These are phyloP conservation scores for Pollenia labialis DNA, from an alignment of 2,888 invertebrate species.

Conservation along the genomic window DNA sequence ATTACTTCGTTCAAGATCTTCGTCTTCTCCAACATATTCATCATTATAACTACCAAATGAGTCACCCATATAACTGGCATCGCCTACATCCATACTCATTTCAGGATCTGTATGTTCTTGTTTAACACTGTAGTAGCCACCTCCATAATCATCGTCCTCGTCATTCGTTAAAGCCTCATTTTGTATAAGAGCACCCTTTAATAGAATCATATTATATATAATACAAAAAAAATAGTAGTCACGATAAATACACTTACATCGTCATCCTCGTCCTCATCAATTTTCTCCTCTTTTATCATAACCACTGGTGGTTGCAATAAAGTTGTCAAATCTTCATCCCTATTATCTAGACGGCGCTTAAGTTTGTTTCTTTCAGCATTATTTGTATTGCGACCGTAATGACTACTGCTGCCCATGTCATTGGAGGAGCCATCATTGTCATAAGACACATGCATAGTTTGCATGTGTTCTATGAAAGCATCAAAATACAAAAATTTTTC, in stretches of 20 bases:
- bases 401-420: conserved; percentile 19
- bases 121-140: conserved; percentile 73
- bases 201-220: neutral
- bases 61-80: conserved; percentile 64
- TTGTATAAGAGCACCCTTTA: conserved; percentile 59
- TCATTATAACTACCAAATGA: conserved; percentile 73
- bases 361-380: conserved; percentile 56
- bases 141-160: conserved; percentile 67
- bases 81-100: conserved; percentile 74
- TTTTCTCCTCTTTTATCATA: conserved; percentile 76
- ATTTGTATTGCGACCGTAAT: conserved; percentile 23
- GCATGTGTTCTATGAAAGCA: conserved; percentile 81
- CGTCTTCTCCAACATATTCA: conserved; percentile 69
- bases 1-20: conserved; percentile 74
- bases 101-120: conserved; percentile 78
- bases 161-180: conserved; percentile 68
- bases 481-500: conserved; percentile 82
- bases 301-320: conserved; percentile 80
- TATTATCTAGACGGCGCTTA: conserved; percentile 73
- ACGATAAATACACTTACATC: conserved; percentile 21
- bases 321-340: conserved; percentile 79
- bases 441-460: conserved; percentile 77
- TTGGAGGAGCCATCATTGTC: conserved; percentile 60
- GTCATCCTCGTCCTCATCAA: conserved; percentile 70
- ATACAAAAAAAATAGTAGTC: neutral